Evolutionary conservation across 2,113 vertebrate genomes (phyloP).

Genomic region (Tonatia bakeri): DNA sequence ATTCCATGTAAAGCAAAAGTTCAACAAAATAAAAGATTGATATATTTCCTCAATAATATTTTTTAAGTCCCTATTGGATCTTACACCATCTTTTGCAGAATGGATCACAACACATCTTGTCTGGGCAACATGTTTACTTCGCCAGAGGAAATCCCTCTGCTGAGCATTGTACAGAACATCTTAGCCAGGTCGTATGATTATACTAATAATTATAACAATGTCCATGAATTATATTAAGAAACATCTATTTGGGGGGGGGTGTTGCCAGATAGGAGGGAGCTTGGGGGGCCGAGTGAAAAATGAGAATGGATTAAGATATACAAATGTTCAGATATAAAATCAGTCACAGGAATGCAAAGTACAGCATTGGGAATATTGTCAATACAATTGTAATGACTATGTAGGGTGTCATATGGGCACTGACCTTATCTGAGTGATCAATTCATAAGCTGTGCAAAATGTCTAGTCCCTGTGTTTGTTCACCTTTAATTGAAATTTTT

Average conservation of each 20-base stretch:
- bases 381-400: background rate
- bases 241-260: too few relatives aligned
- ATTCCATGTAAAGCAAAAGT: background rate
- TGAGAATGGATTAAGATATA: background rate
- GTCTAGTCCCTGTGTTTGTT: background rate
- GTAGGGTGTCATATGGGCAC: background rate
- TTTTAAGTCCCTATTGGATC: background rate
- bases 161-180: background rate
- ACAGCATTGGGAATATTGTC: background rate
- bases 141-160: background rate
- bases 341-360: background rate
- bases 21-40: background rate
- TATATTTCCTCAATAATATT: background rate
- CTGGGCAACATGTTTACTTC: background rate
- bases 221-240: background rate
- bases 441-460: background rate
- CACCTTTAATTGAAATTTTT: background rate
- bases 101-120: background rate
- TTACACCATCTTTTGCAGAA: background rate
- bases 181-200: background rate
- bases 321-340: background rate
- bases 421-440: background rate
- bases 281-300: background rate
- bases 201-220: background rate
- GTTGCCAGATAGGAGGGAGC: background rate